These are phyloP conservation scores for Trypoxylus dichotomus DNA, from an alignment of 1,140 invertebrate species.

Conservation along the genomic window DNA sequence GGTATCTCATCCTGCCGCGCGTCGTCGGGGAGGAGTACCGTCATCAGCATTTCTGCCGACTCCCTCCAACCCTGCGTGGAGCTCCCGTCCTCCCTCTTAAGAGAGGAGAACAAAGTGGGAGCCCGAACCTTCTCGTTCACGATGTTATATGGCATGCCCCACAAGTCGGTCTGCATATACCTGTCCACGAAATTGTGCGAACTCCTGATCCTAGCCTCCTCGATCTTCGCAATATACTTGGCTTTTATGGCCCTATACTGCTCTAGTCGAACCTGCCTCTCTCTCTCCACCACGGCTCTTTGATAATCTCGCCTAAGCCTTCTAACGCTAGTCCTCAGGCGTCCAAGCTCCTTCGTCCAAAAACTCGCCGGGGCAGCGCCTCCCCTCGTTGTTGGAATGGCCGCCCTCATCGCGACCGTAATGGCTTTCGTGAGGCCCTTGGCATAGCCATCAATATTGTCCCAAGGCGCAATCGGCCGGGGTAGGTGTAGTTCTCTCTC, in stretches of 20 bases:
- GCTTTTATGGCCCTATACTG: constrained; percentile 1
- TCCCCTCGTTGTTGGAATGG: neutral
- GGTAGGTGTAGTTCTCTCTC: neutral
- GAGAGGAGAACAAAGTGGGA: neutral
- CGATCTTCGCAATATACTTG: neutral
- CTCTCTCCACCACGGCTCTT: neutral
- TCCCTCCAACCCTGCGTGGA: neutral
- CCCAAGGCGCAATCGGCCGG: neutral
- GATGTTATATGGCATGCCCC: constrained; percentile 31
- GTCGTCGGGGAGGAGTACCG: neutral
- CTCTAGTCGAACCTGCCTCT: neutral
- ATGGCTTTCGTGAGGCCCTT: neutral
- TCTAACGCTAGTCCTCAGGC: neutral
- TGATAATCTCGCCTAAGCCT: neutral
- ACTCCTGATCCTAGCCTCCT: neutral
- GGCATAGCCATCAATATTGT: neutral
- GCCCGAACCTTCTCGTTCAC: neutral
- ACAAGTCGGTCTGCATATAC: neutral
- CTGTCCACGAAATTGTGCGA: constrained; percentile 6
- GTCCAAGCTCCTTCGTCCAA: neutral
- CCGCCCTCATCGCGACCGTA: neutral
- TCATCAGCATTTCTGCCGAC: neutral
- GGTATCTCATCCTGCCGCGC: neutral
- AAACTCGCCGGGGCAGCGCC: neutral
- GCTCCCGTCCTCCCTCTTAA: constrained; percentile 12